These are phyloP conservation scores for Xiphophorus couchianus DNA, from an alignment of 2,113 vertebrate genomes.

Conservation along the genomic window DNA sequence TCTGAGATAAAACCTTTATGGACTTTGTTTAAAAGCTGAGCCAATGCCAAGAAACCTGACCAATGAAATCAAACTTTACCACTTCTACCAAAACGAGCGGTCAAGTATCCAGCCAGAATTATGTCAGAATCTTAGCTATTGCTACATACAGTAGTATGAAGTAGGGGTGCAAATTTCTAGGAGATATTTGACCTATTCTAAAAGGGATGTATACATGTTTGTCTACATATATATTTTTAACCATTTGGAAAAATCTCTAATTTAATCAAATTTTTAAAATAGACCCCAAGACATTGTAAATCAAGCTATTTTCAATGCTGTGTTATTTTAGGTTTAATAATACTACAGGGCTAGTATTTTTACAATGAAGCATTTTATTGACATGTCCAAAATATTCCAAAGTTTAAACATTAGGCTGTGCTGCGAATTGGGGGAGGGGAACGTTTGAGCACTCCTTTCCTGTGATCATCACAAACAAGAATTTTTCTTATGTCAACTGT, in stretches of 20 bases:
- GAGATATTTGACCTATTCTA: neutral
- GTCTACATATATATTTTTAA: neutral
- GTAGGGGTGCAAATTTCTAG: neutral
- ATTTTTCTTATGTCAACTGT: neutral
- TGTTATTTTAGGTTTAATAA: too few species aligned
- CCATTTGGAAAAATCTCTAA: neutral
- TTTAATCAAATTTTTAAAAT: neutral
- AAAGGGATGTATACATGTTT: neutral
- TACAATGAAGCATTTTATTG: neutral
- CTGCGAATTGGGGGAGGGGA: neutral
- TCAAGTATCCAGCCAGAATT: neutral
- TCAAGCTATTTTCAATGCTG: too few species aligned
- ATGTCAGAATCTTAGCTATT: neutral
- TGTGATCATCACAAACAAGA: neutral
- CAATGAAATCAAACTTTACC: neutral
- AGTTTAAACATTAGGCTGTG: neutral
- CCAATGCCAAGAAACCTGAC: neutral
- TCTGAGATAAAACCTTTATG: neutral
- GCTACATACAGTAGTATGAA: neutral
- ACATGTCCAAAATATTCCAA: neutral
- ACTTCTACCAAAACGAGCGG: neutral
- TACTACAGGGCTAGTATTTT: neutral
- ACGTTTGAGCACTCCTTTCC: neutral
- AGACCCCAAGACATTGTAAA: neutral
- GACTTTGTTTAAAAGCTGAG: neutral